Percentiles rank a stretch among this genome's conserved stretches.
These are phyloP conservation scores for Corythornis cristatus DNA, from an alignment of 2,113 vertebrate species.

Conservation along the genomic window DNA sequence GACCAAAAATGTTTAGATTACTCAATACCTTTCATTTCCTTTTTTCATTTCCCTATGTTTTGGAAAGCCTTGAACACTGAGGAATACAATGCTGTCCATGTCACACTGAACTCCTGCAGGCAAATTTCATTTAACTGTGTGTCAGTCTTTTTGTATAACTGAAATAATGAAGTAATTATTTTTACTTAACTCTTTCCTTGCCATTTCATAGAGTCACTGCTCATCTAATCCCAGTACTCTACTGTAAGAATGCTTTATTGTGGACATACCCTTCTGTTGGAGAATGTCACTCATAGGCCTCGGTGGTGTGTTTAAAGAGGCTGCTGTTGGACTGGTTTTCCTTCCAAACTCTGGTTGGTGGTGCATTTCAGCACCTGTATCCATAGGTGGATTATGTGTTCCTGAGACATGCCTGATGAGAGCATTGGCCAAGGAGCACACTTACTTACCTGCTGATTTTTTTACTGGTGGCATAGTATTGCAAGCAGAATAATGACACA, in stretches of 20 bases:
- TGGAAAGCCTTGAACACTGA: slow-evolving; percentile 65
- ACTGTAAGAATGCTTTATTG: not conserved
- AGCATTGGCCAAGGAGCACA: not conserved
- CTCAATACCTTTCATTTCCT: slow-evolving; percentile 81
- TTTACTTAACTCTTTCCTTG: not conserved
- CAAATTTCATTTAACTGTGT: not conserved
- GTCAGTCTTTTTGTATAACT: not conserved
- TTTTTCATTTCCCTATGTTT: slow-evolving; percentile 81
- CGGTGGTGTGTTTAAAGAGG: not conserved
- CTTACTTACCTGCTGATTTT: not conserved
- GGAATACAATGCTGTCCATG: slow-evolving; percentile 54
- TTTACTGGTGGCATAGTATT: not conserved
- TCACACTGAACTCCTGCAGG: not conserved
- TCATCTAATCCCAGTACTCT: not conserved
- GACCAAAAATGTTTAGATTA: slow-evolving; percentile 75
- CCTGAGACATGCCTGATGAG: not conserved
- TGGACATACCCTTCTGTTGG: not conserved
- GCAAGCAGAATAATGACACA: not conserved
- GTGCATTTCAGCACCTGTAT: not conserved
- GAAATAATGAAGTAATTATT: not conserved
- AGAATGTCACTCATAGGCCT: not conserved
- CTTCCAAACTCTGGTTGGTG: not conserved
- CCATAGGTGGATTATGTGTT: not conserved
- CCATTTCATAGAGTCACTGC: not conserved
- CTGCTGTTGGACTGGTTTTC: not conserved